Conservation (phyloP, 2,113 vertebrate genomes). For the Myrmecophaga tridactyla region DNA sequence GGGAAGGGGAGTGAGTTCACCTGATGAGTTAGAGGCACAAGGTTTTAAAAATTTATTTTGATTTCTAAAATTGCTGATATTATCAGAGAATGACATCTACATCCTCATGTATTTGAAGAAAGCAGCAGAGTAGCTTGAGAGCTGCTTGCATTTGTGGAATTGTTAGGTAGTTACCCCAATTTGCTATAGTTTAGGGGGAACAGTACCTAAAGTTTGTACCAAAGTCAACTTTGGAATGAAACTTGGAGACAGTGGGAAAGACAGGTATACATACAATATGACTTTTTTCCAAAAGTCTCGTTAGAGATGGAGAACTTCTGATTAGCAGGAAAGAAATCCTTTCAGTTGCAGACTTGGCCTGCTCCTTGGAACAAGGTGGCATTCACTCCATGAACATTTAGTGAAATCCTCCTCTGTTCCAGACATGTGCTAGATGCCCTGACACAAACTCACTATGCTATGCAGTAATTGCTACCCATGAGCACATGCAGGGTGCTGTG, state of each 20-base stretch:
- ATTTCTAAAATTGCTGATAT: not conserved
- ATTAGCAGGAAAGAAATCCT: not conserved
- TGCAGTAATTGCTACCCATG: not conserved
- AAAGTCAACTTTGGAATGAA: not conserved
- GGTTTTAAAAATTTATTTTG: constrained; percentile 1
- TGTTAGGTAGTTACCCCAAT: not conserved
- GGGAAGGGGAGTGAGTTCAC: no score
- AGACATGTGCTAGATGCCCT: not conserved
- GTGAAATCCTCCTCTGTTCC: not conserved
- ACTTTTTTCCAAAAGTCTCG: not conserved
- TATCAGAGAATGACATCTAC: not conserved
- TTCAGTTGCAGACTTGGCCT: not conserved
- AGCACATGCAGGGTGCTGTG: not conserved
- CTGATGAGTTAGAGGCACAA: no score
- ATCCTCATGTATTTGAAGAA: not conserved
- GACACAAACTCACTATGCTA: not conserved
- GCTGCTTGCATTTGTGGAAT: not conserved
- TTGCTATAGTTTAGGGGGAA: not conserved
- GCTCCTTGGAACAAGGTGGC: not conserved
- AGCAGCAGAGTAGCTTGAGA: not conserved
- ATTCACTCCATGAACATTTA: not conserved
- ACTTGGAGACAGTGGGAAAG: not conserved
- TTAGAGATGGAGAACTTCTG: not conserved
- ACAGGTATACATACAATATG: not conserved
- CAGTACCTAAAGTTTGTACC: no score